Conservation (phyloP, 2,797 vertebrate genomes). For the Gallinago nigripennis region DNA sequence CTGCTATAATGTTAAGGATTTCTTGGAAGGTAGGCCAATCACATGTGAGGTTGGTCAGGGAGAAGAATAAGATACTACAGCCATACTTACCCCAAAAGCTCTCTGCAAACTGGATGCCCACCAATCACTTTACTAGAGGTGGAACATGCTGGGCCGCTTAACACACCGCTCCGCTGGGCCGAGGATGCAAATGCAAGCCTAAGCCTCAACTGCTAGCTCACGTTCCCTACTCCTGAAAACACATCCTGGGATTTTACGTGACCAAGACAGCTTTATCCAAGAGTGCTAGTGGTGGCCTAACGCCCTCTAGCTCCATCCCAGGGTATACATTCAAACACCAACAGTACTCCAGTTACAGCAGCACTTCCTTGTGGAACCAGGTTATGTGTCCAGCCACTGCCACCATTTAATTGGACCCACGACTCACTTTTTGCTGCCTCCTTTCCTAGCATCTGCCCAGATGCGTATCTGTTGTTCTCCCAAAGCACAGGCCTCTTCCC, state of each 20-base stretch:
- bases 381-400: rapidly evolving
- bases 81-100: not conserved
- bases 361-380: not conserved
- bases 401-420: not conserved
- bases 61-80: not conserved
- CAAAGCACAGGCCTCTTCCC: not conserved
- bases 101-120: not conserved
- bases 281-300: not conserved
- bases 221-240: not conserved
- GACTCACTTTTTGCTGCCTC: not conserved
- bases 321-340: not conserved
- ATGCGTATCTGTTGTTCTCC: not conserved
- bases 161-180: rapidly evolving
- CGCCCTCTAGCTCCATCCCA: slow-evolving; percentile 40
- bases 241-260: rapidly evolving
- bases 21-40: not conserved
- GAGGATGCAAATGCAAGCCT: rapidly evolving
- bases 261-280: not conserved
- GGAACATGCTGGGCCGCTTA: not conserved
- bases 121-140: not conserved
- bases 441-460: not conserved
- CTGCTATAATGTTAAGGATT: rapidly evolving
- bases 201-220: not conserved
- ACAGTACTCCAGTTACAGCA: not conserved
- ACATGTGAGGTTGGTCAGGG: not conserved